Conservation (phyloP, 2,113 vertebrate genomes). For the Rousettus leschenaultii region DNA sequence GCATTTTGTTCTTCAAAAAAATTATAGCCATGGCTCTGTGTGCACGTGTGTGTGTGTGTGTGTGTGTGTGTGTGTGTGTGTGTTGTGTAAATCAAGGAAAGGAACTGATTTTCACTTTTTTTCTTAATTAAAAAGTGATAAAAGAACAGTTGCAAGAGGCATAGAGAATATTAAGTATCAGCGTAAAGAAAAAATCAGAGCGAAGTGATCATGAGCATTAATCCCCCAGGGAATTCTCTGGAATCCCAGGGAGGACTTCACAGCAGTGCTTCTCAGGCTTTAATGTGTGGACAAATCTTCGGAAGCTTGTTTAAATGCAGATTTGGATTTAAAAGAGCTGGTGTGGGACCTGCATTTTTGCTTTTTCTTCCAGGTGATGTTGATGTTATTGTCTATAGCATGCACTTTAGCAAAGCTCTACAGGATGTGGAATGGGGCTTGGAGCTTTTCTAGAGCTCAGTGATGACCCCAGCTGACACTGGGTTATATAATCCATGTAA, state of each 20-base stretch:
- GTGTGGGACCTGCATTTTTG: background rate
- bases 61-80: background rate
- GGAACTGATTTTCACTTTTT: background rate
- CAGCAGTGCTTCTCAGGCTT: background rate
- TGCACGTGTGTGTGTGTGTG: background rate
- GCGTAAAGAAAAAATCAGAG: background rate
- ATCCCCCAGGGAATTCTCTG: background rate
- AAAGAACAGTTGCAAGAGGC: background rate
- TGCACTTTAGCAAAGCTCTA: background rate
- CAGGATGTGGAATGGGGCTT: background rate
- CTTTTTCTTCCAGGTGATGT: background rate
- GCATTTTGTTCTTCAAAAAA: background rate
- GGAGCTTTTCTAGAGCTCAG: background rate
- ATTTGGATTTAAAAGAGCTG: background rate
- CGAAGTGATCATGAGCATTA: background rate
- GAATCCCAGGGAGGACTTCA: background rate
- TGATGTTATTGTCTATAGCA: background rate
- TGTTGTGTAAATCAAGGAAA: background rate
- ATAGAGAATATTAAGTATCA: background rate
- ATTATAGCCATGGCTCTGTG: background rate
- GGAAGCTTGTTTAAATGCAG: background rate
- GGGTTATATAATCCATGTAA: background rate
- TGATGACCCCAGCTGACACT: background rate
- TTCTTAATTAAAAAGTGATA: background rate
- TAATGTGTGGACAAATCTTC: background rate